A percentile compares a stretch with the other conserved stretches of the same genome.
phyloP scores from a whole-genome alignment of 2,113 vertebrate species.

The Hypanus sabinus region DNA sequence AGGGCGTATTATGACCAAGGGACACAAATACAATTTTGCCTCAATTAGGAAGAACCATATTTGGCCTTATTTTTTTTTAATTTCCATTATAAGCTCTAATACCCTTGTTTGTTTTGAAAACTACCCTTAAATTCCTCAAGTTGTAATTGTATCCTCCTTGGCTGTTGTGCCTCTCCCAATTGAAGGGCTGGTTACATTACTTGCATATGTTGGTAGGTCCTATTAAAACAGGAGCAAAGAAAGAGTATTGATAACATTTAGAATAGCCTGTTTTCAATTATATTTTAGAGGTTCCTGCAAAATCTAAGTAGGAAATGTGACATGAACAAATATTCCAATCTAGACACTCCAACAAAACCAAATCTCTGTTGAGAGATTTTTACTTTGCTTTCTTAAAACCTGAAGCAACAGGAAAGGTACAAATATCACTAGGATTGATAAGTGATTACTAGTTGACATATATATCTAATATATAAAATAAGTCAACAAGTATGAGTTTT shows the following conservation, averaged over 20 bases:
- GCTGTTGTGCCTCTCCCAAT: neutral
- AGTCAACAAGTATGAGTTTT: neutral
- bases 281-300: neutral
- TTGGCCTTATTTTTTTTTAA: neutral
- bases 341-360: neutral
- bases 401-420: no score
- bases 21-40: neutral
- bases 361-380: neutral
- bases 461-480: neutral
- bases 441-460: neutral
- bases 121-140: neutral
- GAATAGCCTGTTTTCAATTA: neutral
- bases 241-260: neutral
- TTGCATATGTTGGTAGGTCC: neutral
- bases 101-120: neutral
- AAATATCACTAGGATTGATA: neutral
- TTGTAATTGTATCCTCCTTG: neutral
- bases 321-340: neutral
- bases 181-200: neutral
- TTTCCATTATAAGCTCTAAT: neutral
- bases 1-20: neutral
- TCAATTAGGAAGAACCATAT: neutral
- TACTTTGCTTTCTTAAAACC: neutral
- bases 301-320: neutral
- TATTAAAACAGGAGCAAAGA: neutral